Evolutionary conservation across 2,888 invertebrate species (phyloP), one percentile per base, ranked within the genome.

Genomic region (Panzeria rudis): DNA sequence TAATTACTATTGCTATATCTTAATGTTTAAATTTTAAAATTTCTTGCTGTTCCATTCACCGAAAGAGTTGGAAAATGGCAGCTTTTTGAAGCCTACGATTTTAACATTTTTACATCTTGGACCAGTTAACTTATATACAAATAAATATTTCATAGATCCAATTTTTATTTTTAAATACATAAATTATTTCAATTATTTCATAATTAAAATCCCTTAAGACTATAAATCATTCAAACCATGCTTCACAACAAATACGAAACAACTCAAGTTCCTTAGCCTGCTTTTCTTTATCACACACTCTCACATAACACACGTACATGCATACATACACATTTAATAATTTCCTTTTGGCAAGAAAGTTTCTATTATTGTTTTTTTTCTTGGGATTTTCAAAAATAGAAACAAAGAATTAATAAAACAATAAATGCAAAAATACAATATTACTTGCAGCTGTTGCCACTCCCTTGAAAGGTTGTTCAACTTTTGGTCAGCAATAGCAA

Each of bases 361-460:
- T 62, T 73, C 50, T 41, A 71, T 61, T 68, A n/a, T 78, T 66
- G 25, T 61, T 71, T 38, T 52, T 41, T 50, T 50, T 23, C 25
- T 71, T 62, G 7, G 69, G 32, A 32, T 72, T 61, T 41, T 56
- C 0, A n/a, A 56, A 44, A 50, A 56, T 38, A 47, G 47, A 73
- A 61, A 73, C 38, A 69, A 75, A 68, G 38, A 62, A 64, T 69
- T 79, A 79, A 38, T 73, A 68, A 83, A 77, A 82, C 82, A 73
- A 83, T 83, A 79, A 80, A 83, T 79, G 76, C 44, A 79, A 71
- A 75, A 72, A 54, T 23, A 83, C 47, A 81, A 75, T 66, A 79
- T 85, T 82, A 85, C 82, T 85, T 75, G 64, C 85, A 85, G 85
- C 82, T 85, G 85, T 82, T 85, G 73, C 82, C 85, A 85, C 85